Conservation (phyloP, 2,113 vertebrate species). For the Cnemophilus loriae region DNA sequence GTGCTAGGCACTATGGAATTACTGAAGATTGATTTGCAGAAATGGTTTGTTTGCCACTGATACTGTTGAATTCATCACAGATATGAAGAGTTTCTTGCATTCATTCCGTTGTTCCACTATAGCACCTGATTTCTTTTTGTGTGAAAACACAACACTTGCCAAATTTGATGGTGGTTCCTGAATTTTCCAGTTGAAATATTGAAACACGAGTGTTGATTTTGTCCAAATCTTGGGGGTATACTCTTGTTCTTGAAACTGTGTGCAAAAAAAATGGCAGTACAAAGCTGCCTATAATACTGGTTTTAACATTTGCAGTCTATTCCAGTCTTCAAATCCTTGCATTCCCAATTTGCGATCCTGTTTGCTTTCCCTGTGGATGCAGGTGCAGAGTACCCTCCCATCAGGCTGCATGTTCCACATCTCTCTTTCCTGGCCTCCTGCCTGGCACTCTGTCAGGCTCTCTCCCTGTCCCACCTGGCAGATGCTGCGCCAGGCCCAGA, state of each 20-base stretch:
- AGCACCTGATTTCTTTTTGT: background rate
- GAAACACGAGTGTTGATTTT: background rate
- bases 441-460: background rate
- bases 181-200: background rate
- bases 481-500: background rate
- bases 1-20: background rate
- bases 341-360: fast-evolving
- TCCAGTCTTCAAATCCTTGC: background rate
- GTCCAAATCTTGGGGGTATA: background rate
- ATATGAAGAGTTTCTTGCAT: background rate
- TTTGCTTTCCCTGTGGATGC: background rate
- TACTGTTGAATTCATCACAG: background rate
- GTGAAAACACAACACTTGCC: background rate
- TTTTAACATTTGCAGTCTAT: background rate
- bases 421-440: background rate
- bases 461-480: background rate
- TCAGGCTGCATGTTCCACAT: background rate
- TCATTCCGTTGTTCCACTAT: background rate
- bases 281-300: background rate
- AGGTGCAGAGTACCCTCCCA: background rate
- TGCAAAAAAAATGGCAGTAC: background rate
- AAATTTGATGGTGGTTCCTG: background rate
- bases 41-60: background rate
- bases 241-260: background rate
- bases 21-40: background rate